Evolutionary conservation across 2,888 invertebrate species (phyloP), one percentile per base, ranked within the genome.

Genomic region (Pemphredon lugubris): DNA sequence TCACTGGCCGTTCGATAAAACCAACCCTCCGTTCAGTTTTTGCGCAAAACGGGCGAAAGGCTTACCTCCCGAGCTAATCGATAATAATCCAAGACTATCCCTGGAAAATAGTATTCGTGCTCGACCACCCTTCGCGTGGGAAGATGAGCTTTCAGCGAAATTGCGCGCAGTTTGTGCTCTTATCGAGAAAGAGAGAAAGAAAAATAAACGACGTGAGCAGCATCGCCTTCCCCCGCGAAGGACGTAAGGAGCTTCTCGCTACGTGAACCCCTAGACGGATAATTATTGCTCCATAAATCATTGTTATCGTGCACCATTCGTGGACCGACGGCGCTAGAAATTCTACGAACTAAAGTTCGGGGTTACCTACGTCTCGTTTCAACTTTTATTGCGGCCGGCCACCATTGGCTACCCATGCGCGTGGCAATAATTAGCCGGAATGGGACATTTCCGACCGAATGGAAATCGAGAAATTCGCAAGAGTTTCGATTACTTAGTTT

Each of bases 201-300:
- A 53, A 54, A 53, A 39, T 21, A 26, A 58, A 1, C n/a, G 18
- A 23, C 5, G 50, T 23, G 51, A 63, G 39, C 23, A 55, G 40
- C 26, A 7, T 26, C 4, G 26, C 26, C 26, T 5, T 5, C 26
- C 26, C 26, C 4, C 7, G 7, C 21, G 69, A 69, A 30, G 58
- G 13, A 26, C 45, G 44, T 60, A 67, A 67, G 44, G 18, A 67
- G 23, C 58, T 68, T n/a, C n/a, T n/a, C n/a, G 54, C 53, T 6
- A 21, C 40, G 20, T 32, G 23, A 45, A 14, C 42, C 20, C 45
- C 48, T 26, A 75, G 63, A 73, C 72, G 75, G 77, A 80, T 81
- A 80, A 81, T 80, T 80, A 81, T 81, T 79, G 70, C 76, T 39
- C 57, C 57, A 67, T 81, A 79, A 79, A 76, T 81, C 76, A 79